Percentiles rank a stretch among this genome's conserved stretches.
These are phyloP conservation scores for Cettia cetti DNA, from an alignment of 2,113 vertebrate genomes.

Conservation along the genomic window DNA sequence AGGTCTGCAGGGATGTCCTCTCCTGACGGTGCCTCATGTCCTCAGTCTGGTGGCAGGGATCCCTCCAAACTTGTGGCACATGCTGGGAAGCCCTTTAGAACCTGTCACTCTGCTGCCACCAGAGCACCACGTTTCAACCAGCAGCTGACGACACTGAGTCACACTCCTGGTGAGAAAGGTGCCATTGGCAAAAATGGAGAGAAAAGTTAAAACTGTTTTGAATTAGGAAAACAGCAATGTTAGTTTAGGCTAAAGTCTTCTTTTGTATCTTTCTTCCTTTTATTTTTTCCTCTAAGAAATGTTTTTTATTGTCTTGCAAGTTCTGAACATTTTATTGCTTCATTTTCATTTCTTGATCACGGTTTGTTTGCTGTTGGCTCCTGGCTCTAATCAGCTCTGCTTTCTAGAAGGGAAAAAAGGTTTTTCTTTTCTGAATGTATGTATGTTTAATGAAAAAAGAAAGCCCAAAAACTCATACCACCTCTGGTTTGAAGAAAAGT, in stretches of 20 bases:
- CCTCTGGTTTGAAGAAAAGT: conserved; percentile 13
- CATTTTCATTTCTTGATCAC: not conserved
- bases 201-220: not conserved
- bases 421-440: not conserved
- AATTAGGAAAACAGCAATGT: not conserved
- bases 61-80: not conserved
- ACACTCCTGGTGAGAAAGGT: accelerated
- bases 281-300: not conserved
- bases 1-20: not conserved
- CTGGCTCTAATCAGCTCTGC: not conserved
- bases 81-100: not conserved
- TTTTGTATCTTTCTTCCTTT: not conserved
- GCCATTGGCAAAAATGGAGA: not conserved
- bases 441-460: not conserved
- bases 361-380: not conserved
- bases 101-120: not conserved
- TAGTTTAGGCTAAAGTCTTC: not conserved
- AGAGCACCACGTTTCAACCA: not conserved
- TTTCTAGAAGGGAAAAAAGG: conserved; percentile 11
- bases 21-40: not conserved
- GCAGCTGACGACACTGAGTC: not conserved
- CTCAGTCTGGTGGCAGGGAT: not conserved
- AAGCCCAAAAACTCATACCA: not conserved
- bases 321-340: conserved; percentile 34
- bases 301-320: conserved; percentile 21